Evolutionary conservation across 2,888 invertebrate genomes (phyloP).

Genomic region (Encarsia formosa): DNA sequence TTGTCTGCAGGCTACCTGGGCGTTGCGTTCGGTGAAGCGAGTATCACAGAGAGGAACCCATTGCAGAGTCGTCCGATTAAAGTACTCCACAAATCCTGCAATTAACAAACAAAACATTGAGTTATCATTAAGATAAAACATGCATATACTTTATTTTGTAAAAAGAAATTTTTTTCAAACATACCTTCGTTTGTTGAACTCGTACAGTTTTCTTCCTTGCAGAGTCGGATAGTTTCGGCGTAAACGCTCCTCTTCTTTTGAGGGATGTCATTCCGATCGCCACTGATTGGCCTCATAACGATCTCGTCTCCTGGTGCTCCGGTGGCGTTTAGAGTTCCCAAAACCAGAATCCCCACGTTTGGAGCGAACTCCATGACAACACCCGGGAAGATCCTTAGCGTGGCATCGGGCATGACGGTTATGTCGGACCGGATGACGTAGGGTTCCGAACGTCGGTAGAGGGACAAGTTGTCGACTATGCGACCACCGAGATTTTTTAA

Average conservation of each 20-base stretch:
- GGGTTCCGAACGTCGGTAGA: constrained; percentile 65
- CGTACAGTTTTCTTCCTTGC: constrained; percentile 70
- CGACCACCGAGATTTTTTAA: constrained; percentile 74
- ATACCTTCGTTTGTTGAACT: constrained; percentile 55
- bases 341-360: constrained; percentile 90
- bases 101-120: constrained; percentile 1
- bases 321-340: constrained; percentile 82
- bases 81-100: constrained; percentile 89
- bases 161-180: neutral
- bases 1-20: constrained; percentile 93
- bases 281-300: constrained; percentile 64
- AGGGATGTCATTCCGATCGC: constrained; percentile 31
- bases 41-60: constrained; percentile 97
- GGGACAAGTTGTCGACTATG: constrained; percentile 62
- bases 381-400: constrained; percentile 81
- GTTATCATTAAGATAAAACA: neutral
- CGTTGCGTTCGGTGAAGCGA: constrained; percentile 93
- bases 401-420: constrained; percentile 93
- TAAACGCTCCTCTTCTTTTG: constrained; percentile 17
- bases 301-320: constrained; percentile 76
- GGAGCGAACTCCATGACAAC: constrained; percentile 91
- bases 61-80: constrained; percentile 89
- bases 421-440: constrained; percentile 84
- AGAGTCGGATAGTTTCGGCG: constrained; percentile 69
- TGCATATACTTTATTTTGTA: neutral